Evolutionary conservation across 2,113 vertebrate species (phyloP), one percentile per base, ranked within the genome.

Genomic region (Glaucidium brasilianum): DNA sequence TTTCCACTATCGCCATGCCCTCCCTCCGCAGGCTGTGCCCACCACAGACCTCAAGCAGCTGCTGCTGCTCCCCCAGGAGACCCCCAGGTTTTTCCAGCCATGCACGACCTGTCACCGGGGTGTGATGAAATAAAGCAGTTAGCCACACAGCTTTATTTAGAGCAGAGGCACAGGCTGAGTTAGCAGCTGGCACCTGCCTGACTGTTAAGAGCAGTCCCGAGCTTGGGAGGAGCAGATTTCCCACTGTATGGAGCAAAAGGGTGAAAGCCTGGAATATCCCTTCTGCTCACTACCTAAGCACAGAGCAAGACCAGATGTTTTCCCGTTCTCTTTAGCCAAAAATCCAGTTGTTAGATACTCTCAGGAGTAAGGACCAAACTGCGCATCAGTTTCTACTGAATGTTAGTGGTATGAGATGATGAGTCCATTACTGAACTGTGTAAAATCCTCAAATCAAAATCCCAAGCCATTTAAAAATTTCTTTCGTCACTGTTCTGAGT

Each of bases 181-280:
- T 0, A 23, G 66, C 5, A 4, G 34, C 79, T 72, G 75, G 75
- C 79, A 85, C 71, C 85, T 43, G 79, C 75, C 79, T 27, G 62
- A 62, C 75, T 64, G 63, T 2, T 2, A 73, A 80, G 16, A 91
- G 13, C 60, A 34, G 22, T 14, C 64, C 39, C 0, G 0, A 72
- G 43, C 71, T 55, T 25, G 45, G 69, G 49, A 92, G 47, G 50
- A 68, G 49, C 27, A 55, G 39, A 69, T 50, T 80, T 80, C 72
- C 63, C 41, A 20, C 76, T 37, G 75, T 3, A 0, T 5, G 39
- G 58, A 73, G 25, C 1, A 45, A 43, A 66, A 62, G 35, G 12
- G 15, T 47, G 39, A 91, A 93, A 91, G 59, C 7, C 68, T 77
- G 76, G 41, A 73, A n/a, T 29, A 80, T 7, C 26, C 18, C 62